Evolutionary conservation across 1,140 invertebrate genomes (phyloP).

Genomic region (Trinorchestia longiramus): DNA sequence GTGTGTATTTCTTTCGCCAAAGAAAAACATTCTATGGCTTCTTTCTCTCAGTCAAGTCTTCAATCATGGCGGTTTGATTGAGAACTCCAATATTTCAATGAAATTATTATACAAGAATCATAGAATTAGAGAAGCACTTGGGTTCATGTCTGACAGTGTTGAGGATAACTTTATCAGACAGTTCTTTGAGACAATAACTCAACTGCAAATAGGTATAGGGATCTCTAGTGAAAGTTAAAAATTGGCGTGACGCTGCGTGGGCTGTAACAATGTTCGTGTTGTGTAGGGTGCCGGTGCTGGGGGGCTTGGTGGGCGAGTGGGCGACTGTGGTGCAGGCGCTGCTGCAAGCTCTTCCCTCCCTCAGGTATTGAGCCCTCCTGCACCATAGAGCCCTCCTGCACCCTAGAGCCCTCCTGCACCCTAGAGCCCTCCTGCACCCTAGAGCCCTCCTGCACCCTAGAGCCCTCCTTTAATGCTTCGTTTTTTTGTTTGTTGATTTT

Average conservation of each 20-base stretch:
- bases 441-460: no score
- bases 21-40: background rate
- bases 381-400: background rate
- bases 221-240: background rate
- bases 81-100: background rate
- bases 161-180: background rate
- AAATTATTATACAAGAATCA: background rate
- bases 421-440: no score
- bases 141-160: background rate
- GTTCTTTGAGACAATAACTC: background rate
- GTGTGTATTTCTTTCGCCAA: background rate
- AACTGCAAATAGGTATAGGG: no score
- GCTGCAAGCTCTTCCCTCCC: background rate
- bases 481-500: no score
- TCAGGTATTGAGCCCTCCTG: background rate
- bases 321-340: background rate
- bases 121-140: background rate
- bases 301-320: background rate
- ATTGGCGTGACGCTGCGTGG: background rate
- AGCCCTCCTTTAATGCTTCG: no score
- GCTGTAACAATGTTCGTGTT: background rate
- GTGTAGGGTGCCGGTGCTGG: conserved; percentile 16
- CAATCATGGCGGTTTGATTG: background rate
- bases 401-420: no score
- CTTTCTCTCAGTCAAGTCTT: background rate